A percentile compares a stretch with the other conserved stretches of the same genome.
Evolutionary conservation across 2,113 vertebrate genomes (phyloP).

Genomic region (Tichodroma muraria): DNA sequence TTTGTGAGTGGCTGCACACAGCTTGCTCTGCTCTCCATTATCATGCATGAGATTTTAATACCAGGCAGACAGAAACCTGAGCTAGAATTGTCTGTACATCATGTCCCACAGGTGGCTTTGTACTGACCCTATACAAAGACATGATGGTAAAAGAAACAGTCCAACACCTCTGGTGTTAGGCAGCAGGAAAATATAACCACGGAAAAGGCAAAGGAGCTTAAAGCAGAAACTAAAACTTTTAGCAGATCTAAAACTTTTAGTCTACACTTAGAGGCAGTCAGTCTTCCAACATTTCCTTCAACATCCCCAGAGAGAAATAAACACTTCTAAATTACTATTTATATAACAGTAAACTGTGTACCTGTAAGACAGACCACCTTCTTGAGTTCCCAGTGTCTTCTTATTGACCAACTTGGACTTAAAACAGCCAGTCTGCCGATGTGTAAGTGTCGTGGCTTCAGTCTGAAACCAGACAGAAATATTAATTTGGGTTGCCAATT

Average conservation of each 20-base stretch:
- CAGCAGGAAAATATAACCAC: background rate
- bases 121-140: background rate
- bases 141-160: background rate
- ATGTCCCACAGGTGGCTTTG: background rate
- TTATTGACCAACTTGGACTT: background rate
- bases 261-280: background rate
- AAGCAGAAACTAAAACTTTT: background rate
- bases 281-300: background rate
- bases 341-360: background rate
- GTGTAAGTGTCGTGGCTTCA: too few relatives aligned
- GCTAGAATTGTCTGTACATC: background rate
- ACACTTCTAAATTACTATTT: background rate
- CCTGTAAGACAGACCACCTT: background rate
- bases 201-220: background rate
- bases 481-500: too few relatives aligned
- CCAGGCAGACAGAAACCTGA: background rate
- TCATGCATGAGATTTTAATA: background rate
- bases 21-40: background rate
- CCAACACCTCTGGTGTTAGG: background rate
- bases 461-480: too few relatives aligned
- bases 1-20: background rate
- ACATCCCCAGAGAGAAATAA: background rate
- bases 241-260: background rate
- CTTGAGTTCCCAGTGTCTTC: background rate
- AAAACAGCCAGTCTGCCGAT: background rate